phyloP scores from a whole-genome alignment of 1,140 invertebrate species.

The Scaptomyza montana region DNA sequence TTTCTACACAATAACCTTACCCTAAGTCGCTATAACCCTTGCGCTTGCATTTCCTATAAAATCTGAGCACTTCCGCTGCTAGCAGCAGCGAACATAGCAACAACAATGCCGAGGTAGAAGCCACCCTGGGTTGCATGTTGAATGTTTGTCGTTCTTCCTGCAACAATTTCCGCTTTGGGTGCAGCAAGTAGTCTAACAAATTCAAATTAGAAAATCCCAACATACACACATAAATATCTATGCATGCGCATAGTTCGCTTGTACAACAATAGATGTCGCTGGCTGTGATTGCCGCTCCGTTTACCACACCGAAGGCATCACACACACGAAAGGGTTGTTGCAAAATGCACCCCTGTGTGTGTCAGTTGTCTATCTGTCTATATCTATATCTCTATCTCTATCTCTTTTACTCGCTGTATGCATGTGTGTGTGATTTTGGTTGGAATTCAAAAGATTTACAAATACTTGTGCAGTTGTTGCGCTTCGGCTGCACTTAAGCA shows the following conservation, averaged over 20 bases:
- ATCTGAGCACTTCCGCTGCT: conserved; percentile 67
- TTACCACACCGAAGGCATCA: conserved; percentile 10
- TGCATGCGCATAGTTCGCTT: conserved; percentile 70
- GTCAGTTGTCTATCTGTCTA: neutral
- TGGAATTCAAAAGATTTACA: conserved; percentile 82
- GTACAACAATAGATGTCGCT: conserved; percentile 79
- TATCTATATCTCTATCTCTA: conserved; percentile 20
- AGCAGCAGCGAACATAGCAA: neutral
- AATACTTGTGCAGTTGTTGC: conserved; percentile 71
- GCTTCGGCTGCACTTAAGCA: conserved; percentile 69
- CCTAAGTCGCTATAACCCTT: conserved; percentile 38
- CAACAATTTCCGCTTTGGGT: conserved; percentile 79
- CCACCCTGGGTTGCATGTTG: conserved; percentile 57
- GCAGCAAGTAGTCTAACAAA: conserved; percentile 67
- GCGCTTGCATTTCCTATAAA: conserved; percentile 67
- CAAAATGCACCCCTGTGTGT: conserved; percentile 70
- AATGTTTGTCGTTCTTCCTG: conserved; percentile 57
- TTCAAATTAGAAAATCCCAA: conserved; percentile 80
- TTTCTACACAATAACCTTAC: conserved; percentile 37
- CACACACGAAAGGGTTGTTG: conserved; percentile 56
- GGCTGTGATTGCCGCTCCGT: conserved; percentile 60
- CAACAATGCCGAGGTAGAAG: neutral
- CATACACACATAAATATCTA: conserved; percentile 80
- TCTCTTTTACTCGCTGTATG: conserved; percentile 20
- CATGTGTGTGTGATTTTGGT: conserved; percentile 65